Base-by-base conservation (phyloP, 2,113 vertebrate genomes). In the Pelvicachromis taeniatus region DNA sequence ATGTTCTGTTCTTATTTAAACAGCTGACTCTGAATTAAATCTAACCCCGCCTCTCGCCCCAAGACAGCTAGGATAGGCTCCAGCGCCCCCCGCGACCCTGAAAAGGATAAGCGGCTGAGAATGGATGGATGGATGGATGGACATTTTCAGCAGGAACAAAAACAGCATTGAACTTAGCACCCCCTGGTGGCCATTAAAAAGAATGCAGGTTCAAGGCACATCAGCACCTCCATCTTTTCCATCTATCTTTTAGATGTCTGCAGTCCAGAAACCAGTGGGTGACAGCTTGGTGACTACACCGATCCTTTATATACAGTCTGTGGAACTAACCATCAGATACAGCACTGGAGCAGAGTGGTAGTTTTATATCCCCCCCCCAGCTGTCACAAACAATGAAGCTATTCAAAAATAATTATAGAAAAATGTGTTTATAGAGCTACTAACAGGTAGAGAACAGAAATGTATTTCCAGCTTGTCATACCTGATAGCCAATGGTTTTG, bases 401-500 rank as follows among this genome's bases (percentile, higher is more conserved):
- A 42, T 68, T 70, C 13, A 70, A 68, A 68, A 68, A 68, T 4
- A 42, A 42, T 23, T 38, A 68, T 6, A 68, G 63, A 45, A 45
- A 26, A 70, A 26, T 23, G 9, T 0, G 8, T 70, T 1, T 70
- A 26, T 68, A 68, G 2, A 26, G n/a, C 7, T 42, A 42, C 7
- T 68, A 42, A 7, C 63, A 29, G 13, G 23, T 10, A 70, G 9
- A 70, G 1, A 48, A 70, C 40, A 70, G 21, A 70, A 48, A 73
- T 10, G 3, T 73, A 48, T 17, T 13, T 80, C 14, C 13, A 11
- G 17, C 0, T 61, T 3, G 42, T 68, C 38, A 7, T 42, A 99
- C 98, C 97, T 98, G 95, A 90, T 99, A 99, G 85, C 98, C 98
- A 1, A 97, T 93, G 7, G 98, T 99, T 95, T 99, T 99, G 38